Base-by-base conservation (phyloP, 2,797 vertebrate species). In the Austrolebias charrua region DNA sequence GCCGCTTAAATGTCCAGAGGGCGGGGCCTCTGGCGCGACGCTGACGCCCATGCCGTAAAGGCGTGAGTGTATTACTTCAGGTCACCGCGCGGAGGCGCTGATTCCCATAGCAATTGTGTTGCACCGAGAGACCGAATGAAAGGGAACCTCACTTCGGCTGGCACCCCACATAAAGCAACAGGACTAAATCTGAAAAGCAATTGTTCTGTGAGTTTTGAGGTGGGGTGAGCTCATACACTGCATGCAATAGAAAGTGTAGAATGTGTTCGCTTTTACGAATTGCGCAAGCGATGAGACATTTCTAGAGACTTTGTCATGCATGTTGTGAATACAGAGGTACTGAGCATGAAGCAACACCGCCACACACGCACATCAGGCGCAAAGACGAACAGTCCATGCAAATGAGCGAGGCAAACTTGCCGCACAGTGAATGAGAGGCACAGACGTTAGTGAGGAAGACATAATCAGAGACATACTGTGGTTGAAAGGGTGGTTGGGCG, bases 391-490 rank as follows among this genome's bases (percentile, higher is more conserved):
- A 0, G 13, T 0, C 42, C 84, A 83, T 84, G 83, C 83, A 71
- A 31, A 70, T 47, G 44, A 51, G 66, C 24, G 19, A 67, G 54
- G 68, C 55, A 73, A 56, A 81, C 31, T 66, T 69, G 77, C 64
- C 16, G 57, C 71, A 83, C 73, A 73, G 4, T 38, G 69, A 35
- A 56, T 71, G 79, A 60, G 69, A 65, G 55, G 71, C 68, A 82
- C 60, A 63, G 79, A 79, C 77, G 76, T 53, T 53, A 66, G 78
- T 74, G 82, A 85, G 74, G 35, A 84, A 86, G 83, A 84, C 81
- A 55, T 64, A 85, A 84, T 87, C 79, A 72, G 55, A 83, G 83
- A 89, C 85, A 89, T 88, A 88, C 82, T 90, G 87, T 87, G 87
- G 78, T 73, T 84, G 85, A 86, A 81, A 90, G 57, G 85, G 82